Percentiles rank a stretch among this genome's conserved stretches.
phyloP scores from a whole-genome alignment of 2,113 vertebrate genomes.

The Synchiropus splendidus region DNA sequence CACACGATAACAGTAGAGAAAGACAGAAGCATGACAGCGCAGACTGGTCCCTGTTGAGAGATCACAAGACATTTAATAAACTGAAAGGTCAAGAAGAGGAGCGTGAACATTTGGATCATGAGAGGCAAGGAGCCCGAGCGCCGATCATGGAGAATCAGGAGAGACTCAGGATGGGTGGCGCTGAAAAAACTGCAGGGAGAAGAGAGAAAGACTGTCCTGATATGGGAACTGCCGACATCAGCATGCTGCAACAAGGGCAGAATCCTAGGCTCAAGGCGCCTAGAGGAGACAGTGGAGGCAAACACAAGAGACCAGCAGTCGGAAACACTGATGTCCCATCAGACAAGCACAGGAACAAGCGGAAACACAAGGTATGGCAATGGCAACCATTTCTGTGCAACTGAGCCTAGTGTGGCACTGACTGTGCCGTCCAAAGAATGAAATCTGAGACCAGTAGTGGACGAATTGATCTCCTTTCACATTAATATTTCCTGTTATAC shows the following conservation, averaged over 20 bases:
- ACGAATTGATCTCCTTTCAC: too few species aligned
- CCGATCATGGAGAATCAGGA: constrained; percentile 37
- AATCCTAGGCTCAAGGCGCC: constrained; percentile 55
- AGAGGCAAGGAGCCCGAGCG: constrained; percentile 31
- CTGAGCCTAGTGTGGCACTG: too few species aligned
- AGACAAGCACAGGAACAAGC: constrained; percentile 85
- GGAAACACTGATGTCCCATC: constrained; percentile 34
- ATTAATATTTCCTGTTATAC: too few species aligned
- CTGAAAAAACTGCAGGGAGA: constrained; percentile 18
- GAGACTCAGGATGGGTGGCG: constrained; percentile 20
- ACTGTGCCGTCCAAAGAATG: too few species aligned
- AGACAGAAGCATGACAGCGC: constrained; percentile 36
- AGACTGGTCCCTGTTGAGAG: constrained; percentile 26
- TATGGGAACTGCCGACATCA: constrained; percentile 20
- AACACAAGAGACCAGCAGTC: constrained; percentile 74
- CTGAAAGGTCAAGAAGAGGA: constrained; percentile 39
- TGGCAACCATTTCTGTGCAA: too few species aligned
- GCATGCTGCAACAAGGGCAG: constrained; percentile 34
- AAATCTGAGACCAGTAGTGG: too few species aligned
- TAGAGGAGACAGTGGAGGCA: constrained; percentile 66
- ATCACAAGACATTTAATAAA: constrained; percentile 27
- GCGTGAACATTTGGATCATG: constrained; percentile 30
- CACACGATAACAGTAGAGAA: constrained; percentile 28
- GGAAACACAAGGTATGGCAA: constrained; percentile 85
- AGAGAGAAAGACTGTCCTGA: constrained; percentile 41